phyloP scores from a whole-genome alignment of 2,888 invertebrate genomes.

The Drosophila yooni region DNA sequence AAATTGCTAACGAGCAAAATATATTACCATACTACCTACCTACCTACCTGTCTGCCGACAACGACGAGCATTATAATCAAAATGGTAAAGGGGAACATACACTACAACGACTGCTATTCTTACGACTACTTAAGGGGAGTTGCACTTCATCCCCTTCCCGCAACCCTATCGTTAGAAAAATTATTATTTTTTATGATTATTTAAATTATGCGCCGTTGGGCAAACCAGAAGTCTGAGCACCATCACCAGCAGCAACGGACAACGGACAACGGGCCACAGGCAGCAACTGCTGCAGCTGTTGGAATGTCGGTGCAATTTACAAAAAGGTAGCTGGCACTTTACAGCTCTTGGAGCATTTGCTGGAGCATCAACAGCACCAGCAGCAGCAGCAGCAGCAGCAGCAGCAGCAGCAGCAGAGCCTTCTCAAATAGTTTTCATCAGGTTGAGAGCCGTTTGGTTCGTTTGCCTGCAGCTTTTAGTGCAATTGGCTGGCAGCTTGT shows the following conservation, averaged over 20 bases:
- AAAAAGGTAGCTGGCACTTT: slow-evolving; percentile 71
- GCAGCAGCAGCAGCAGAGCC: slow-evolving; percentile 21
- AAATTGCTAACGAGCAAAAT: slow-evolving; percentile 80
- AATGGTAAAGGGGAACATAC: slow-evolving; percentile 25
- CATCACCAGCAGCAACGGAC: slow-evolving; percentile 2
- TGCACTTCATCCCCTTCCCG: slow-evolving; percentile 13
- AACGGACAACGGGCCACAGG: slow-evolving; percentile 1
- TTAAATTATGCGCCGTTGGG: slow-evolving; percentile 74
- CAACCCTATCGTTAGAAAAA: slow-evolving; percentile 65
- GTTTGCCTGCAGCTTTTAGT: slow-evolving; percentile 76
- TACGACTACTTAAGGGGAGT: slow-evolving; percentile 10
- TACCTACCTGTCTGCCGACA: slow-evolving; percentile 6
- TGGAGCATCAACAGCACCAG: slow-evolving; percentile 7
- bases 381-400: neutral
- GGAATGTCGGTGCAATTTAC: slow-evolving; percentile 76
- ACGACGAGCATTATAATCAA: slow-evolving; percentile 64
- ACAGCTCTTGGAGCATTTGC: slow-evolving; percentile 57
- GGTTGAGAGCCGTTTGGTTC: slow-evolving; percentile 56
- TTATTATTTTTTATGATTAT: slow-evolving; percentile 81
- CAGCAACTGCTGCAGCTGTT: slow-evolving; percentile 26
- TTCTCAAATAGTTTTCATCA: slow-evolving; percentile 80
- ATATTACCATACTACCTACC: slow-evolving; percentile 64
- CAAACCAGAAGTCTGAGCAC: slow-evolving; percentile 55
- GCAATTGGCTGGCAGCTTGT: slow-evolving; percentile 77
- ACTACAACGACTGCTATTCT: slow-evolving; percentile 9